Base-by-base conservation (phyloP, 1,140 invertebrate species). In the Drosophila insularis region DNA sequence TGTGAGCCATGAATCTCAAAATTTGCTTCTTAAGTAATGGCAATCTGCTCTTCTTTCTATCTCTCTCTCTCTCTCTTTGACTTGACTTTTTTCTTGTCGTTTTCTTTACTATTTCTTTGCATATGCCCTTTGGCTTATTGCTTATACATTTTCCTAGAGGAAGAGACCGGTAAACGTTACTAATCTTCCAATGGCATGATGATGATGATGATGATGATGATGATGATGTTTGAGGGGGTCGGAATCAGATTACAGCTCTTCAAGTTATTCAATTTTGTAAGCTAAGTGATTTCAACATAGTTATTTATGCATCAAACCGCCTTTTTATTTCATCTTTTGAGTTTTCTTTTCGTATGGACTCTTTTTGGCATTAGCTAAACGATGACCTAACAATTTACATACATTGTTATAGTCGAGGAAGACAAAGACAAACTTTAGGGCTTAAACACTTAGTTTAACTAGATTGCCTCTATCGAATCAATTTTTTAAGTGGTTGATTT, bases 251-350 rank as follows among this genome's bases (percentile, higher is more conserved):
- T 14, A 14, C 40, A 43, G 5, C n/a, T 43, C 7, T 43, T 14
- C 14, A 65, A 73, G 74, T 80, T 80, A 80, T 80, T 80, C 70
- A 76, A 78, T 80, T 80, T 80, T 78, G 77, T 78, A 74, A 80
- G 77, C 76, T 78, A 80, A 80, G 77, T 80, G 77, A 80, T 80
- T 80, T 80, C 77, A 74, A 74, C 77, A 78, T 79, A 72, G 74
- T 78, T 79, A 78, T 77, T 69, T 79, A 35, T 35, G 8, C 32
- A 37, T 78, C 65, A 23, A 66, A 64, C 70, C 74, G 70, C 50
- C 68, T 68, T 72, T 73, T 79, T 64, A 77, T 77, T 78, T 73
- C 69, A 61, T 59, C 68, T 73, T 60, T 40, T 46, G 62, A 19
- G 17, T 61, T 50, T 56, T 11, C 11, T 11, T 11, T 37, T 37